Conservation (phyloP, 1,140 invertebrate genomes). For the Archegozetes longisetosus region DNA sequence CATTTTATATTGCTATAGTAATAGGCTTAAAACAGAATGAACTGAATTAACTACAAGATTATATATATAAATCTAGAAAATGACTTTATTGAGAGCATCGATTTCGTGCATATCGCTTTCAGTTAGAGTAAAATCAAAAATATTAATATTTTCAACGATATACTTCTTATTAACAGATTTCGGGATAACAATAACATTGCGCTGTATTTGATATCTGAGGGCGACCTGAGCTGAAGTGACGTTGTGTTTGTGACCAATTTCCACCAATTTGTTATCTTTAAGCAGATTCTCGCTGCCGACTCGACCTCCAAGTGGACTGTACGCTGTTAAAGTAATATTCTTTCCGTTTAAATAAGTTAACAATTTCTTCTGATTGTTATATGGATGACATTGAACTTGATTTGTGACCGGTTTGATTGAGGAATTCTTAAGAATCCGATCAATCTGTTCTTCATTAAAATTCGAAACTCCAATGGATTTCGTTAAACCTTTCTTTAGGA, state of each 20-base stretch:
- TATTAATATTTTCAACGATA: slow-evolving; percentile 49
- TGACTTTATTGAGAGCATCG: slow-evolving; percentile 10
- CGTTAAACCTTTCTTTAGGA: slow-evolving; percentile 48
- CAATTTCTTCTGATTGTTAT: slow-evolving; percentile 32
- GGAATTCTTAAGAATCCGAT: slow-evolving; percentile 45
- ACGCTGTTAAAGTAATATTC: slow-evolving; percentile 31
- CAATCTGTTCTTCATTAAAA: slow-evolving; percentile 66
- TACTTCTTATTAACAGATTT: slow-evolving; percentile 50
- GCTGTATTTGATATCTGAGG: slow-evolving; percentile 42
- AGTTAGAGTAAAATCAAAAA: slow-evolving; percentile 48
- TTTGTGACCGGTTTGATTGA: slow-evolving; percentile 56
- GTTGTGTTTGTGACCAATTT: slow-evolving; percentile 46
- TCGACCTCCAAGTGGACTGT: slow-evolving; percentile 39
- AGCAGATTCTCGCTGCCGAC: slow-evolving; percentile 32
- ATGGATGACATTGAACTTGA: slow-evolving; percentile 42
- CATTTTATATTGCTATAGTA: no score
- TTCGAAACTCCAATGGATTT: slow-evolving; percentile 74
- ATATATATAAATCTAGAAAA: no score
- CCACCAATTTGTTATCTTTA: slow-evolving; percentile 41
- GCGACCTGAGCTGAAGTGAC: slow-evolving; percentile 47
- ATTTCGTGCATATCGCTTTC: slow-evolving; percentile 45
- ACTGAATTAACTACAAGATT: no score
- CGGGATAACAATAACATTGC: slow-evolving; percentile 54
- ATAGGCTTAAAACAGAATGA: no score
- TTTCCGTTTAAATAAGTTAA: slow-evolving; percentile 29